Evolutionary conservation across 2,113 vertebrate species (phyloP).

Genomic region (Corythaixoides concolor): DNA sequence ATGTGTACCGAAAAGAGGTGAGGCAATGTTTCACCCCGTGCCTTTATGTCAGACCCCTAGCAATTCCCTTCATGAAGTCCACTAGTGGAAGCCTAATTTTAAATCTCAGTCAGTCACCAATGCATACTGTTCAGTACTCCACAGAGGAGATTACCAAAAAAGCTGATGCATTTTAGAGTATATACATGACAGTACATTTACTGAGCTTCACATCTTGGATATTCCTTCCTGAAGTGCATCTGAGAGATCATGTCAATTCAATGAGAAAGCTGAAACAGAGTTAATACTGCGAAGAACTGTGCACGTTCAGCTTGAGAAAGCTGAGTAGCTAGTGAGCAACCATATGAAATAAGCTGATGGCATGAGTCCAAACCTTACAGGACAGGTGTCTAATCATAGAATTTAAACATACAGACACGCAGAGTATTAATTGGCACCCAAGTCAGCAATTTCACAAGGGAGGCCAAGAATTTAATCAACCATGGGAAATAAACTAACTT

Average conservation of each 20-base stretch:
- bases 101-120: background rate
- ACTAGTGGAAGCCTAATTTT: background rate
- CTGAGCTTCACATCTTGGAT: background rate
- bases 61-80: background rate
- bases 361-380: slow-evolving; percentile 7
- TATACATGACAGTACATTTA: too few relatives aligned
- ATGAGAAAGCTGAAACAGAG: background rate
- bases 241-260: background rate
- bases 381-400: slow-evolving; percentile 56
- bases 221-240: background rate
- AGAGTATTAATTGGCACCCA: slow-evolving; percentile 54
- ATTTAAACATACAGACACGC: slow-evolving; percentile 22
- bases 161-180: background rate
- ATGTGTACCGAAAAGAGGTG: background rate
- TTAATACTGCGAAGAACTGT: background rate
- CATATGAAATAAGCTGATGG: background rate
- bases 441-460: slow-evolving; percentile 29
- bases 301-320: background rate
- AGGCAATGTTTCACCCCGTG: background rate
- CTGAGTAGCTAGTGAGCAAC: background rate
- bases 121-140: background rate
- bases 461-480: slow-evolving; percentile 62
- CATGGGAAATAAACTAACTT: slow-evolving; percentile 34
- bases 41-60: background rate
- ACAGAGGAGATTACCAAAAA: background rate